Conservation (phyloP, 2,888 invertebrate genomes). For the Cabera pusaria region DNA sequence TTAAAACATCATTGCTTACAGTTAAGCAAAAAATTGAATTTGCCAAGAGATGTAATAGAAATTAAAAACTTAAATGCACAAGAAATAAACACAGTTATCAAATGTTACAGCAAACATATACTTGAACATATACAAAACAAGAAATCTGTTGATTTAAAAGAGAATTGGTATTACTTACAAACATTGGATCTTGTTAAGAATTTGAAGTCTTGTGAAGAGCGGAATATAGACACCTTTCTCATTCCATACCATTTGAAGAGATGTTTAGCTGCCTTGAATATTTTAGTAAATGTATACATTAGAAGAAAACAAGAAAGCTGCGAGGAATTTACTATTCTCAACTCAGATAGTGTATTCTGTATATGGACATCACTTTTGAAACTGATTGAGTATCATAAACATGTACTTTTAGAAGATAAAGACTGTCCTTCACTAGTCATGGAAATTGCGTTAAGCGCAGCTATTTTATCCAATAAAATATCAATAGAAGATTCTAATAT, state of each 20-base stretch:
- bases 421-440: conserved; percentile 40
- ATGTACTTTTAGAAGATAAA: conserved; percentile 38
- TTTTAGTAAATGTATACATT: conserved; percentile 49
- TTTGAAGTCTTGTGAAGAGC: conserved; percentile 50
- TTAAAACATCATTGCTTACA: conserved; percentile 56
- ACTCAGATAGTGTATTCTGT: conserved; percentile 31
- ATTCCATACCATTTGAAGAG: conserved; percentile 54
- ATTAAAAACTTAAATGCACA: conserved; percentile 49
- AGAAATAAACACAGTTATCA: conserved; percentile 54
- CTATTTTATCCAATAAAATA: conserved; percentile 39
- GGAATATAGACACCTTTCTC: conserved; percentile 48
- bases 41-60: conserved; percentile 48
- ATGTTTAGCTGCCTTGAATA: conserved; percentile 47
- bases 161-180: conserved; percentile 58
- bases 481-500: conserved; percentile 39
- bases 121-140: conserved; percentile 38
- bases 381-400: conserved; percentile 43
- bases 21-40: conserved; percentile 46
- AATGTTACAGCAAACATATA: conserved; percentile 52
- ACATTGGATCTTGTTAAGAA: conserved; percentile 46
- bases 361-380: conserved; percentile 48
- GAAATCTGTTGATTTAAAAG: conserved; percentile 35
- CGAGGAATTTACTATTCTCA: conserved; percentile 30
- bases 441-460: conserved; percentile 47
- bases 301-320: conserved; percentile 26